phyloP scores from a whole-genome alignment of 2,888 invertebrate genomes.

The Gerosis bhagava region DNA sequence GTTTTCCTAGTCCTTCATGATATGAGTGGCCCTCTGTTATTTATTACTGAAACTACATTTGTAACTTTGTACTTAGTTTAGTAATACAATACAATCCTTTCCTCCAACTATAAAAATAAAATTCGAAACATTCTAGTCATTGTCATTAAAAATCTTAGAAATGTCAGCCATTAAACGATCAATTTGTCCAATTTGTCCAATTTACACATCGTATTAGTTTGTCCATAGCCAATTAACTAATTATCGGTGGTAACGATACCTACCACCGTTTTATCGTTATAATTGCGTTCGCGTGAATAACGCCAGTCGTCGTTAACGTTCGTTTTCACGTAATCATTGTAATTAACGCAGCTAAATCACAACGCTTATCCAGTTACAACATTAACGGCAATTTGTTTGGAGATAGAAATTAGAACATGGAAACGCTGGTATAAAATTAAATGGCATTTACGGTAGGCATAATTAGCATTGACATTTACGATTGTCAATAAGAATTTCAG shows the following conservation, averaged over 20 bases:
- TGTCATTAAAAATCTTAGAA: background rate
- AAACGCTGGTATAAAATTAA: conserved; percentile 15
- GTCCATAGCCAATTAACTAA: conserved; percentile 36
- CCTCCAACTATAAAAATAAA: no score
- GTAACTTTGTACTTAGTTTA: no score
- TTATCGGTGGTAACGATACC: conserved; percentile 34
- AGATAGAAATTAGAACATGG: no score
- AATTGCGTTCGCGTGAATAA: conserved; percentile 48
- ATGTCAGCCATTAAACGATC: conserved; percentile 18
- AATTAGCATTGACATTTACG: no score
- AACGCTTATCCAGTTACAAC: conserved; percentile 43
- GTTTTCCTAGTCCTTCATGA: no score
- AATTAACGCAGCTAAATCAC: conserved; percentile 48
- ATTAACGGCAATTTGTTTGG: conserved; percentile 44
- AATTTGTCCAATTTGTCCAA: conserved; percentile 30
- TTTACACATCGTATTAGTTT: conserved; percentile 29
- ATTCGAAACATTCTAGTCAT: no score
- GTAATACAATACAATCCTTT: no score
- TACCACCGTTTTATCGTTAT: conserved; percentile 45
- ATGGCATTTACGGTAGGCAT: conserved; percentile 7
- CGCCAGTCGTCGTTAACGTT: conserved; percentile 36
- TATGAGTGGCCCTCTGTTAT: no score
- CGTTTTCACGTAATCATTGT: conserved; percentile 43
- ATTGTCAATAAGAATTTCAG: no score
- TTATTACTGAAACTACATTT: no score